Evolutionary conservation across 2,113 vertebrate species (phyloP), one percentile per base, ranked within the genome.

Genomic region (Diadophis punctatus): DNA sequence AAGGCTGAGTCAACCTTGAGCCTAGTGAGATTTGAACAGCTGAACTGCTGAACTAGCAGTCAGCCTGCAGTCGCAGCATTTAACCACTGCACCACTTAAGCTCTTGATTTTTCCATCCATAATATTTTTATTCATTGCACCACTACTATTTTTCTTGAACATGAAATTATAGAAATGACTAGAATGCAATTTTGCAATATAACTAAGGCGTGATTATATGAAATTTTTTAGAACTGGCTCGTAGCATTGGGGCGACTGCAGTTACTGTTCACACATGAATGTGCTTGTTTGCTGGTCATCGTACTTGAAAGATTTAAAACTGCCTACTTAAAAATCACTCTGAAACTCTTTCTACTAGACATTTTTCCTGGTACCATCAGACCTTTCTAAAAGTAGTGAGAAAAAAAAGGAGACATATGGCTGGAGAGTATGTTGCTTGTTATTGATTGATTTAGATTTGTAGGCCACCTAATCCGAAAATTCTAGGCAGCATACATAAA

Each of bases 21-120:
- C n/a, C n/a, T n/a, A n/a, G n/a, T n/a, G n/a, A n/a, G n/a, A n/a
- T n/a, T n/a, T n/a, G n/a, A n/a, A n/a, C n/a, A n/a, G n/a, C n/a
- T n/a, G n/a, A n/a, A n/a, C n/a, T n/a, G n/a, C n/a, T n/a, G n/a
- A n/a, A n/a, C n/a, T n/a, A n/a, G n/a, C n/a, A n/a, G n/a, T n/a
- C n/a, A n/a, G n/a, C n/a, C n/a, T n/a, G n/a, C n/a, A n/a, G n/a
- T n/a, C n/a, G n/a, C n/a, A n/a, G n/a, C n/a, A n/a, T n/a, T n/a
- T n/a, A n/a, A n/a, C n/a, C n/a, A n/a, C n/a, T n/a, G n/a, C n/a
- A n/a, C n/a, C n/a, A n/a, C n/a, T n/a, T n/a, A n/a, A n/a, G n/a
- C n/a, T n/a, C n/a, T n/a, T 87, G 0, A 3, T 56, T 93, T 90
- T 92, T 74, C 95, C 90, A 86, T 87, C 55, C 87, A 3, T 91